Evolutionary conservation across 2,797 vertebrate species (phyloP).

Genomic region (Phaenicophaeus curvirostris): DNA sequence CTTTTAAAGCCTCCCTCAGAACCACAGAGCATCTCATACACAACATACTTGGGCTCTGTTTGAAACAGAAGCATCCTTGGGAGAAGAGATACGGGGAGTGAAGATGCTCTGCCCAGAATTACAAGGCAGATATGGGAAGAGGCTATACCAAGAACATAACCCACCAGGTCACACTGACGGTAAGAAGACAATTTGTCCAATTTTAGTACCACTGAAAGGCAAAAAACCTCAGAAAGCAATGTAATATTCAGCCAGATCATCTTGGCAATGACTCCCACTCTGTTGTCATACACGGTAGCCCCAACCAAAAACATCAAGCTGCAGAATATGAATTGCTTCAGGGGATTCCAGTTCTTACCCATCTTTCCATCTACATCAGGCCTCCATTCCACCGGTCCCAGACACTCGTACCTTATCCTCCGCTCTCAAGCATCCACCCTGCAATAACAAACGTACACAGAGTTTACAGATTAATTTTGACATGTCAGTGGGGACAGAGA

Average conservation of each 20-base stretch:
- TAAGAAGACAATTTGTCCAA: background rate
- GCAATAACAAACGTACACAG: slow-evolving; percentile 22
- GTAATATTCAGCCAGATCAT: background rate
- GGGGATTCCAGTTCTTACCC: slow-evolving; percentile 57
- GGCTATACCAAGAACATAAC: background rate
- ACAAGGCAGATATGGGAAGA: background rate
- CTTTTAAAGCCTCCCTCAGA: background rate
- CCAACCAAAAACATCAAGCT: background rate
- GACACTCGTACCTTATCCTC: slow-evolving; percentile 14
- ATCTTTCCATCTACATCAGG: slow-evolving; percentile 72
- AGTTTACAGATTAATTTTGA: slow-evolving; percentile 5
- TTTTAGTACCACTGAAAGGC: background rate
- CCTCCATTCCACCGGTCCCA: slow-evolving; percentile 40
- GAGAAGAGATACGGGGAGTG: background rate
- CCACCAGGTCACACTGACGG: background rate
- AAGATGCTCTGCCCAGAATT: background rate
- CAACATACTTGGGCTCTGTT: background rate
- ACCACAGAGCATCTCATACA: background rate
- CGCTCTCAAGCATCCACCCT: slow-evolving; percentile 52
- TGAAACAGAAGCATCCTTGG: background rate
- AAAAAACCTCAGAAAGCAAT: background rate
- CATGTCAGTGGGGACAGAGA: background rate
- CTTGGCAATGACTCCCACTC: background rate
- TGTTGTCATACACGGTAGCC: rapidly evolving
- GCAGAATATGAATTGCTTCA: background rate